Evolutionary conservation across 1,140 invertebrate species (phyloP).

Genomic region (Neodiprion pinetum): DNA sequence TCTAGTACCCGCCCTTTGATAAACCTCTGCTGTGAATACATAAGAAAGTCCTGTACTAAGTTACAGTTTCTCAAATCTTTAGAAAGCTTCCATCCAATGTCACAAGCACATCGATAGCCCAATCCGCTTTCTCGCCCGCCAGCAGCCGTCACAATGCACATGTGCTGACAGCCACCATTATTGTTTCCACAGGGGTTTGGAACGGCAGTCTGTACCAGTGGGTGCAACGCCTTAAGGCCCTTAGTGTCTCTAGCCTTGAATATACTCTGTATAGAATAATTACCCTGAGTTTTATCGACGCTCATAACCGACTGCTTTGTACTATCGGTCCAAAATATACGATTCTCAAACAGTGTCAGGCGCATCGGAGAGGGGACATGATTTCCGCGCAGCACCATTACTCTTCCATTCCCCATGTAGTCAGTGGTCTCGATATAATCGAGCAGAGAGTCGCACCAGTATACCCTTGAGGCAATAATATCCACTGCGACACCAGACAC

Average conservation of each 20-base stretch:
- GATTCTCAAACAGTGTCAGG: conserved; percentile 88
- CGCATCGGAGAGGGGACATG: conserved; percentile 87
- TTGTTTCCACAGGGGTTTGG: conserved; percentile 90
- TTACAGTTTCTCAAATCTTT: conserved; percentile 84
- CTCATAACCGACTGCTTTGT: conserved; percentile 94
- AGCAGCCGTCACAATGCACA: conserved; percentile 90
- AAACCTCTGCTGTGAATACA: conserved; percentile 97
- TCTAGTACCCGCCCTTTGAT: conserved; percentile 94
- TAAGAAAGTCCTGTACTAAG: conserved; percentile 88
- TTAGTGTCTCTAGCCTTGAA: conserved; percentile 86
- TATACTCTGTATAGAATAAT: conserved; percentile 77
- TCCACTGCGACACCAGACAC: conserved; percentile 87
- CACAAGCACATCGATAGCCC: conserved; percentile 93
- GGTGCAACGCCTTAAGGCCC: conserved; percentile 83
- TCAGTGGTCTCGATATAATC: conserved; percentile 98
- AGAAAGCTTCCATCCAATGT: conserved; percentile 85
- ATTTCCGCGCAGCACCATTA: conserved; percentile 81
- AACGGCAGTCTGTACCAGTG: conserved; percentile 75
- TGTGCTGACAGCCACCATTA: conserved; percentile 92
- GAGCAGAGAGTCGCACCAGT: conserved; percentile 95
- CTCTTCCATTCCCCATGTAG: conserved; percentile 86
- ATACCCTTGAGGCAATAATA: conserved; percentile 86
- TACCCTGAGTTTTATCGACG: conserved; percentile 87
- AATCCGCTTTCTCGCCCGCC: conserved; percentile 78
- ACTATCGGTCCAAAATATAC: conserved; percentile 94